Base-by-base conservation (phyloP, 2,888 invertebrate species). In the Aquatica leii region DNA sequence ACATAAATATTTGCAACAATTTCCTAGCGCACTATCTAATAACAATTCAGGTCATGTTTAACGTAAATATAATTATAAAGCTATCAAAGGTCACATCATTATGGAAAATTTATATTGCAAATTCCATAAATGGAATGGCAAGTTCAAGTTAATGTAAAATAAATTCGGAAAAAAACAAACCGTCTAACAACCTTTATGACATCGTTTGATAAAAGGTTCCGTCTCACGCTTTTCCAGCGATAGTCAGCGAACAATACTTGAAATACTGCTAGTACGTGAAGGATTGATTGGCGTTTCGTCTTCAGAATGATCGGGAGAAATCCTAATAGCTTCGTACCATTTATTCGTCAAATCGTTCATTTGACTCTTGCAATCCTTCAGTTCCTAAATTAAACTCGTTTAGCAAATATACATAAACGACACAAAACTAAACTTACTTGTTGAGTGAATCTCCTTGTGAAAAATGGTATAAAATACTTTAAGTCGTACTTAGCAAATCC, bases 271-370 rank as follows among this genome's bases (percentile, higher is more conserved):
- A 9, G 80, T 79, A 62, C 80, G 73, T 21, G 78, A 78, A 6
- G 80, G 79, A 59, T 74, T 77, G 14, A 74, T 72, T 41, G 74
- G 73, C 37, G 77, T 88, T 65, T 93, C 93, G 60, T 93, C 93
- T 46, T 94, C 94, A 24, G 93, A 93, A 74, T 94, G 91, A 67
- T 93, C 87, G 8, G 95, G 95, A 50, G 93, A 91, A 75, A 95
- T 92, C 65, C 95, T 86, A 71, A 97, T 96, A 0, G 97, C 97
- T 80, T 97, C 94, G 82, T 97, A 97, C 97, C 97, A 98, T 79
- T 97, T 94, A 79, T 97, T 95, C 0, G 97, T 97, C 69, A 98
- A 84, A 81, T 95, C 95, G 1, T 94, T 94, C 95, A 98, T 97
- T 83, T 97, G 97, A 71, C 93, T 94, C 81, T 95, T 95, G 78